phyloP scores from a whole-genome alignment of 2,113 vertebrate species.

The Ariopsis seemanni region DNA sequence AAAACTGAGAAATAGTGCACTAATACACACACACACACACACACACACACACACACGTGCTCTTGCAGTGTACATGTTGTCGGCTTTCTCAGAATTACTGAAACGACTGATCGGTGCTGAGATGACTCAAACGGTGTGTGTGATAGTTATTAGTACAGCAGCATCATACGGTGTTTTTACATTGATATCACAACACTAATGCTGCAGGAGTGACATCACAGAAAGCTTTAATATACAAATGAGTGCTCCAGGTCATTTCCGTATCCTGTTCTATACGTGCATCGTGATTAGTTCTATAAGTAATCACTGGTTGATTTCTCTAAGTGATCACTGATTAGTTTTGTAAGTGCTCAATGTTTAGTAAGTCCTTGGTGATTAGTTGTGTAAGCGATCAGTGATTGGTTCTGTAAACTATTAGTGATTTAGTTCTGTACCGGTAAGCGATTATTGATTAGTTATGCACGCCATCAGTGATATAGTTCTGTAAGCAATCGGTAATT shows the following conservation, averaged over 20 bases:
- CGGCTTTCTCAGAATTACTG: conserved; percentile 15
- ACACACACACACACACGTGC: not conserved
- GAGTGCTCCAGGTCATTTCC: not conserved
- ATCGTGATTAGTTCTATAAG: too few relatives aligned
- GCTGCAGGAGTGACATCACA: not conserved
- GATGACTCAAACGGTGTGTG: not conserved
- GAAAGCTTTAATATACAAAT: not conserved
- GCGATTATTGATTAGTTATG: too few relatives aligned
- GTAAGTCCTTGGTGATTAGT: too few relatives aligned
- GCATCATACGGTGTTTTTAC: not conserved
- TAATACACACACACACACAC: not conserved
- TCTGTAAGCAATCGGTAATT: too few relatives aligned
- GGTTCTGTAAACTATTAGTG: too few relatives aligned
- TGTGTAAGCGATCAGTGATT: too few relatives aligned
- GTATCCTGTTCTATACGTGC: not conserved
- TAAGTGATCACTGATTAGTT: too few relatives aligned
- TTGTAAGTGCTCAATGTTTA: too few relatives aligned
- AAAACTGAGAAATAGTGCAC: not conserved
- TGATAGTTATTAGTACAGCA: not conserved
- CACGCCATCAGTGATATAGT: too few relatives aligned
- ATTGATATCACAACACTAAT: not conserved
- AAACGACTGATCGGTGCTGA: not conserved
- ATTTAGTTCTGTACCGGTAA: too few relatives aligned
- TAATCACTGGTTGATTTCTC: too few relatives aligned
- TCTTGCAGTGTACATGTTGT: not conserved